Percentiles rank a stretch among this genome's conserved stretches.
Evolutionary conservation across 2,113 vertebrate genomes (phyloP).

Genomic region (Urocitellus parryii): DNA sequence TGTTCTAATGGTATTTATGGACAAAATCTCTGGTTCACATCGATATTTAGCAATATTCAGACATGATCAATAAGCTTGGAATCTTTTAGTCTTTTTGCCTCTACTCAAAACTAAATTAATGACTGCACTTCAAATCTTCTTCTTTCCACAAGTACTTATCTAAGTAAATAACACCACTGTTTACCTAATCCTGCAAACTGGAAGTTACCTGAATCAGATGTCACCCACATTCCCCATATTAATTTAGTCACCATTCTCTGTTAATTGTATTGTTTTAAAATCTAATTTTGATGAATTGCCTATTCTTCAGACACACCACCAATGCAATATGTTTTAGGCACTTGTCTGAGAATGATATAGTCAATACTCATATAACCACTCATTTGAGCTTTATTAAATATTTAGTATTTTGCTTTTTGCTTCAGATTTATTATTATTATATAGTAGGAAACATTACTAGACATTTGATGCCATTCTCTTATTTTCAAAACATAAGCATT

Average conservation of each 20-base stretch:
- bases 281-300: background rate
- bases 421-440: background rate
- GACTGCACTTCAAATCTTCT: background rate
- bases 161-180: background rate
- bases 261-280: background rate
- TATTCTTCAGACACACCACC: background rate
- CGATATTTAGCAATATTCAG: background rate
- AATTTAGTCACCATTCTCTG: background rate
- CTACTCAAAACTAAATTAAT: background rate
- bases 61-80: background rate
- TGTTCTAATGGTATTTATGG: background rate
- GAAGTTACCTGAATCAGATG: background rate
- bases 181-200: background rate
- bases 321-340: background rate
- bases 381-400: background rate
- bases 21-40: background rate
- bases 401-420: background rate
- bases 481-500: background rate
- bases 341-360: background rate
- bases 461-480: background rate
- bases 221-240: background rate
- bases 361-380: background rate
- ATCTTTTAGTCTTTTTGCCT: background rate
- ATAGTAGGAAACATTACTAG: background rate
- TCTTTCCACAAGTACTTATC: background rate